A percentile compares a stretch with the other conserved stretches of the same genome.
Conservation (phyloP, 2,113 vertebrate genomes). For the Seriola rivoliana region DNA sequence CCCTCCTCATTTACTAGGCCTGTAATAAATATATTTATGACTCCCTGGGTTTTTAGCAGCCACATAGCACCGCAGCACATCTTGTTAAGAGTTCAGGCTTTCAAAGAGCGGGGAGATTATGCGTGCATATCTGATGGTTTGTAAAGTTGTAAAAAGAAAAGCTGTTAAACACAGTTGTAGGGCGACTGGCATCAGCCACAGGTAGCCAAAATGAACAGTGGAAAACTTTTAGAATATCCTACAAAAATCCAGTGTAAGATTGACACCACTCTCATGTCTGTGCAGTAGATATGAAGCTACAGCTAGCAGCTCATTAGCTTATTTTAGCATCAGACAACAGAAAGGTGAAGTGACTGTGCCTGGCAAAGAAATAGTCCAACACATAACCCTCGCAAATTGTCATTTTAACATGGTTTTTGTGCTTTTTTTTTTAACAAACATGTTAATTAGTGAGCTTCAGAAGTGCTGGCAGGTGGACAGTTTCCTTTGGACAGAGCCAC, state of each 20-base stretch:
- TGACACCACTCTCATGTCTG: neutral
- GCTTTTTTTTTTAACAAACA: neutral
- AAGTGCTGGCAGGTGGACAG: neutral
- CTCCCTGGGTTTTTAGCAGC: slow-evolving; percentile 47
- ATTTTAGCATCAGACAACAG: neutral
- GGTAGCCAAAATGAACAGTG: neutral
- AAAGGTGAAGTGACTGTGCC: too few species aligned
- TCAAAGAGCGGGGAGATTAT: slow-evolving; percentile 34
- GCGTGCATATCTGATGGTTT: slow-evolving; percentile 6
- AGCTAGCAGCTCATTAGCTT: neutral
- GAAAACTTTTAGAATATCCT: neutral
- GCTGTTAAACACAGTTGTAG: neutral
- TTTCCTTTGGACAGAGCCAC: too few species aligned
- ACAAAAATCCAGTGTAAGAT: neutral
- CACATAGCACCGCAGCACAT: slow-evolving; percentile 37
- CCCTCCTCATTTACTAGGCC: slow-evolving; percentile 40
- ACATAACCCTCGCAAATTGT: neutral
- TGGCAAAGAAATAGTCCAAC: too few species aligned
- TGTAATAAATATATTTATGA: slow-evolving; percentile 64
- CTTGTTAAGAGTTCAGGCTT: slow-evolving; percentile 34
- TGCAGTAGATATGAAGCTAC: neutral
- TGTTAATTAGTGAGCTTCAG: neutral
- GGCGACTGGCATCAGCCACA: neutral
- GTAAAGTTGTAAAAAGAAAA: slow-evolving; percentile 32
- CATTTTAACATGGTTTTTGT: neutral